Evolutionary conservation across 2,113 vertebrate genomes (phyloP).

Genomic region (Tachuris rubrigastra): DNA sequence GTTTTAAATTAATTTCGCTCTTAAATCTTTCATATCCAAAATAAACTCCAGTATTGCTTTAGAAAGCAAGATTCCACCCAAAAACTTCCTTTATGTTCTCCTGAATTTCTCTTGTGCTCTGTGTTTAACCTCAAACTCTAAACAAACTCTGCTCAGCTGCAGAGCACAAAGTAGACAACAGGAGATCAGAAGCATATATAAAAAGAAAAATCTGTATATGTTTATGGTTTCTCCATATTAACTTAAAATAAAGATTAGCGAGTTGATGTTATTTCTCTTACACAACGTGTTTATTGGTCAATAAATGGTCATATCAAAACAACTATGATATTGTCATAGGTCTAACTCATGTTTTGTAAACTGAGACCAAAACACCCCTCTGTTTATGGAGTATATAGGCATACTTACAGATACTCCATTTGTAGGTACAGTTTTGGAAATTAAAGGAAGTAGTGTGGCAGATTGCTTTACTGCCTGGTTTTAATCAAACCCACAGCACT

Average conservation of each 20-base stretch:
- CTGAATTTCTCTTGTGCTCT: not conserved
- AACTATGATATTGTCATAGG: not conserved
- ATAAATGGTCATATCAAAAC: not conserved
- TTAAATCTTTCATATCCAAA: not conserved
- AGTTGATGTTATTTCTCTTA: not conserved
- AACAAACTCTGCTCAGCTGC: not conserved
- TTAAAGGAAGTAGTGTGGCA: not conserved
- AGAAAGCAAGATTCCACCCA: not conserved
- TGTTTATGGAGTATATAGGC: not conserved
- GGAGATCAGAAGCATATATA: not conserved
- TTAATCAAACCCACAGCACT: not conserved
- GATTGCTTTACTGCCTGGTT: not conserved
- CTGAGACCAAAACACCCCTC: not conserved
- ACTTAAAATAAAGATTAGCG: not conserved
- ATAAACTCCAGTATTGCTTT: not conserved
- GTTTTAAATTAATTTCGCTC: not conserved
- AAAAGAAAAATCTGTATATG: not conserved
- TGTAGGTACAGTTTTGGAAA: not conserved
- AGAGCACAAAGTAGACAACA: not conserved
- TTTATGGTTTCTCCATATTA: not conserved
- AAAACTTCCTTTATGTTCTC: not conserved
- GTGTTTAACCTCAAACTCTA: not conserved
- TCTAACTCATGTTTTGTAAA: not conserved
- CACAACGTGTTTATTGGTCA: accelerated
- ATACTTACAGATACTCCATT: not conserved